These are phyloP conservation scores for Andricus curvator DNA, from an alignment of 2,888 invertebrate species.

Conservation along the genomic window DNA sequence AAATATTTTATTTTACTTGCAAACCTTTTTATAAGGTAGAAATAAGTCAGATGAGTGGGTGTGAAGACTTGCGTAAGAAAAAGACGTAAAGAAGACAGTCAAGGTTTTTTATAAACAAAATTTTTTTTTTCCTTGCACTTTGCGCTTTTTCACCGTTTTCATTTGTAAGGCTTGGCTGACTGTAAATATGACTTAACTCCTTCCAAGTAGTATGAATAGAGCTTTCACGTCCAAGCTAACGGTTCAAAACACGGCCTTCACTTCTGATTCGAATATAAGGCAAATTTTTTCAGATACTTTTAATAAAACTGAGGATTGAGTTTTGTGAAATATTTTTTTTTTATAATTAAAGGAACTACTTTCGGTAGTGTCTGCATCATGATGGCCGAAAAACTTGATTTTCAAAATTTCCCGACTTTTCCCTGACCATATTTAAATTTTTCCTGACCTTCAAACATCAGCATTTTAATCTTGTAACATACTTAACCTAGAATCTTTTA, in stretches of 20 bases:
- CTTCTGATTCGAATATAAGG: not conserved
- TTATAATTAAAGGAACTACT: no score
- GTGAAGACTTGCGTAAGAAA: not conserved
- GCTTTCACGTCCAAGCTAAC: constrained; percentile 5
- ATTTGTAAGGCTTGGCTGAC: constrained; percentile 45
- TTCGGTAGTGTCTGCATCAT: no score
- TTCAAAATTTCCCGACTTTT: no score
- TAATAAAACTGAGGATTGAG: not conserved
- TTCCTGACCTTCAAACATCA: no score
- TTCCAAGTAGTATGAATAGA: constrained; percentile 58
- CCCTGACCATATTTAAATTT: no score
- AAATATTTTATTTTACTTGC: constrained; percentile 37
- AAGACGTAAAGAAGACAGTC: not conserved
- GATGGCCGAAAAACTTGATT: no score
- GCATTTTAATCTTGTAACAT: no score
- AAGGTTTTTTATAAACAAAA: not conserved
- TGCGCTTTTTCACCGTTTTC: not conserved
- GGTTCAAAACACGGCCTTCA: not conserved
- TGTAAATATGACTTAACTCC: constrained; percentile 53
- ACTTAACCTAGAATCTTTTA: no score
- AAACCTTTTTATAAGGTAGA: not conserved
- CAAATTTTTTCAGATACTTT: not conserved
- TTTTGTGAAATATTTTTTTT: not conserved
- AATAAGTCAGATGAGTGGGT: not conserved
- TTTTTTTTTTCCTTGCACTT: not conserved